Percentiles rank a stretch among this genome's conserved stretches.
phyloP scores from a whole-genome alignment of 1,140 invertebrate genomes.

The Drosophila jambulina region DNA sequence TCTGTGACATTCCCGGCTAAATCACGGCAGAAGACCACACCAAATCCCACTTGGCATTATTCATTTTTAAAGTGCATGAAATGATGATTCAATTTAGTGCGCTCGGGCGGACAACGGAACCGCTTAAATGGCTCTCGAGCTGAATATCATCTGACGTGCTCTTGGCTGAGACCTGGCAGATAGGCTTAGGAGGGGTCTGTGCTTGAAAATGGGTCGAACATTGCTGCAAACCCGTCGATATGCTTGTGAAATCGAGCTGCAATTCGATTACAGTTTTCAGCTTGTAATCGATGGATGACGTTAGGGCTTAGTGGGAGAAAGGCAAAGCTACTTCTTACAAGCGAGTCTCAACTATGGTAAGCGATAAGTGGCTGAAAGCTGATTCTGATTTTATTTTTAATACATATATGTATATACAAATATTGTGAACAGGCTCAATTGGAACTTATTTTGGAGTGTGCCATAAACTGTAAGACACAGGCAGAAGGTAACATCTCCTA shows the following conservation, averaged over 20 bases:
- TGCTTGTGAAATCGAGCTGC: conserved; percentile 33
- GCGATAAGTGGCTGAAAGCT: neutral
- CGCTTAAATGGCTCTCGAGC: conserved; percentile 66
- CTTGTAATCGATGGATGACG: conserved; percentile 64
- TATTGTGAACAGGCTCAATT: neutral
- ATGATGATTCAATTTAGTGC: conserved; percentile 81
- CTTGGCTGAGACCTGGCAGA: conserved; percentile 57
- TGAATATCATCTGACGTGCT: conserved; percentile 69
- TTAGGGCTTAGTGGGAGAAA: conserved; percentile 2
- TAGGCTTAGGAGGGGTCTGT: conserved; percentile 55
- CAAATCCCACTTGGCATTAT: conserved; percentile 58
- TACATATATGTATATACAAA: neutral
- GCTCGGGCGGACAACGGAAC: conserved; percentile 41
- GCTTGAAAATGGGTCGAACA: conserved; percentile 9
- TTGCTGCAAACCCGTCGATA: neutral
- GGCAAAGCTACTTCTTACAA: neutral
- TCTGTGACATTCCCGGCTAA: conserved; percentile 8
- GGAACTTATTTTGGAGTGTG: neutral
- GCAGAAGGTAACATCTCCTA: conserved; percentile 5
- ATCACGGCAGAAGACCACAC: conserved; percentile 5
- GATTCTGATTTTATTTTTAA: neutral
- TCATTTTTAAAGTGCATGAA: conserved; percentile 74
- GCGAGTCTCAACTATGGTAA: neutral
- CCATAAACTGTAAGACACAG: conserved; percentile 46
- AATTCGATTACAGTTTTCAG: conserved; percentile 37